Evolutionary conservation across 2,888 invertebrate species (phyloP).

Genomic region (Lasioglossum vierecki): DNA sequence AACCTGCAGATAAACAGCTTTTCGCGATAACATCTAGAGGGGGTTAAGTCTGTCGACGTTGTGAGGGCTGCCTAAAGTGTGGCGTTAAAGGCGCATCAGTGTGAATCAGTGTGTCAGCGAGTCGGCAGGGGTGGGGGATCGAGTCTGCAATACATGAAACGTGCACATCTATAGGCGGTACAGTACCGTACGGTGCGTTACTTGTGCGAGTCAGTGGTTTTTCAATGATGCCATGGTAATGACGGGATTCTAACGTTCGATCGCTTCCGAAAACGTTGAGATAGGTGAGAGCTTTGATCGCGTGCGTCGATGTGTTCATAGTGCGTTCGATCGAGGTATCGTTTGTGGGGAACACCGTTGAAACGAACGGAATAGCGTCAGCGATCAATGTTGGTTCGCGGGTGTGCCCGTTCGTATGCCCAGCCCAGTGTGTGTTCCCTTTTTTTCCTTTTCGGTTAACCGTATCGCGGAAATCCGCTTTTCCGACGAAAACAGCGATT

Average conservation of each 20-base stretch:
- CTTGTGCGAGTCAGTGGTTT: conserved; percentile 77
- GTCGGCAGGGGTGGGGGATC: conserved; percentile 27
- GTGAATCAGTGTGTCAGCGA: conserved; percentile 48
- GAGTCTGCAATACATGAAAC: conserved; percentile 45
- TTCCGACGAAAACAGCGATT: conserved; percentile 4
- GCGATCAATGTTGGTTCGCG: conserved; percentile 78
- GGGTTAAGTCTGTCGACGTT: not conserved
- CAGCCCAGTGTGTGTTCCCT: conserved; percentile 54
- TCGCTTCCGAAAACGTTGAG: conserved; percentile 55
- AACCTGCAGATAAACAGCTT: not conserved
- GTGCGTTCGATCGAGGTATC: not conserved
- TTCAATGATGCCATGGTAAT: conserved; percentile 77
- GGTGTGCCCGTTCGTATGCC: conserved; percentile 76
- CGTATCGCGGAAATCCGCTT: conserved; percentile 35
- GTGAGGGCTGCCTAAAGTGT: conserved; percentile 32
- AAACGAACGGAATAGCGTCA: conserved; percentile 50
- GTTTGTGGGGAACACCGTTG: conserved; percentile 14
- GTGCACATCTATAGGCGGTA: conserved; percentile 52
- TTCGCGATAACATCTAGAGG: not conserved
- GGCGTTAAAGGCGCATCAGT: conserved; percentile 25
- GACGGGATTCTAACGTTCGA: conserved; percentile 61
- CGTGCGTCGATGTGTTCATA: not conserved
- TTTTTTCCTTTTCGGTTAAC: conserved; percentile 41
- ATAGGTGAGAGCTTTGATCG: conserved; percentile 65
- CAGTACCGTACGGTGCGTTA: conserved; percentile 71